Base-by-base conservation (phyloP, 1,140 invertebrate genomes). In the Pentalonia nigronervosa region DNA sequence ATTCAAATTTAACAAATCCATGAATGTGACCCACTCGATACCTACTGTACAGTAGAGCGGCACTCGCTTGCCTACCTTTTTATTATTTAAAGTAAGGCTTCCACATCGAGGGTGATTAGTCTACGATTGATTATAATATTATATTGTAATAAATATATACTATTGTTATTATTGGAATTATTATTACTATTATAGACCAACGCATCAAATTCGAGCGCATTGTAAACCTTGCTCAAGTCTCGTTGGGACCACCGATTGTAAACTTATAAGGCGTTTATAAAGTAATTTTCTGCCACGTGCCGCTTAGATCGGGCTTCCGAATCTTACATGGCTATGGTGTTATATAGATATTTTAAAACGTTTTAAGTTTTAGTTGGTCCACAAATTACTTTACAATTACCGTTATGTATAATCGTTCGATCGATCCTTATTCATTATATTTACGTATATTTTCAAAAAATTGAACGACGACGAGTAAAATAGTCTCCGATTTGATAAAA, bases 181-280 rank as follows among this genome's bases (percentile, higher is more conserved):
- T 25, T 56, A 56, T 25, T 9, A 25, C 60, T 76, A 20, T n/a
- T 76, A 17, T 17, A 76, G 11, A n/a, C n/a, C 14, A n/a, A n/a
- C 30, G n/a, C 14, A 76, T 25, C 36, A 23, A 41, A 36, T 41
- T 9, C 25, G 34, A 25, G 23, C 21, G 25, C 83, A 30, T 86
- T 41, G 30, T 47, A 41, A 86, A 86, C 83, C 36, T 86, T 86
- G 4, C 36, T n/a, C 17, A 30, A 45, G 84, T 86, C 41, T 86
- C 45, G 84, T 86, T 86, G 23, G 14, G 14, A 86, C 84, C 14
- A 76, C 60, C 23, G 30, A 14, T 86, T 41, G 84, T 41, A 84
- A 84, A 86, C 11, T 86, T 47, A 47, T 45, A 86, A 47, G 47
- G 25, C 84, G 84, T 86, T 86, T 86, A 86, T 86, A 86, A 47